phyloP scores from a whole-genome alignment of 2,113 vertebrate species.

The Notothenia rossii region DNA sequence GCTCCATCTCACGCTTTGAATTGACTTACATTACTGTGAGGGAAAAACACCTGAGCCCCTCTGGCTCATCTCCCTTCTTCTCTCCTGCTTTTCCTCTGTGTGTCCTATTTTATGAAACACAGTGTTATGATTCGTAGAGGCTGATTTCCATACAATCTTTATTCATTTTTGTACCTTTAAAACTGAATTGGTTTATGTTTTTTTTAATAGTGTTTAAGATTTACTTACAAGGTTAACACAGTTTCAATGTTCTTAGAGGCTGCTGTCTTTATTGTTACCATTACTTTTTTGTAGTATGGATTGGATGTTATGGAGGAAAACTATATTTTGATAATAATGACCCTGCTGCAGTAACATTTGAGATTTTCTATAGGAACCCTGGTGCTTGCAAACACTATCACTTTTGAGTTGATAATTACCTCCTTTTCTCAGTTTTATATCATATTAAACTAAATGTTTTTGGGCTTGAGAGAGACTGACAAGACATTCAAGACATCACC shows the following conservation, averaged over 20 bases:
- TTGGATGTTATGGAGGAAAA: background rate
- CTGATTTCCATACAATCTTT: background rate
- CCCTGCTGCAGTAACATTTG: too few species aligned
- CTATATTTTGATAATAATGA: background rate
- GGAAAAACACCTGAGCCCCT: slow-evolving; percentile 48
- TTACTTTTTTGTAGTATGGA: background rate
- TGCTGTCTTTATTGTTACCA: background rate
- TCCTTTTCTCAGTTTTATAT: too few species aligned
- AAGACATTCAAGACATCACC: too few species aligned
- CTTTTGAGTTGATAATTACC: too few species aligned
- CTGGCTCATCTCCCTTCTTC: background rate
- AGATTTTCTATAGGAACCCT: too few species aligned
- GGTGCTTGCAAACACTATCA: too few species aligned
- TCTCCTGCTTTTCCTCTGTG: background rate
- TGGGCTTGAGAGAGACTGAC: too few species aligned
- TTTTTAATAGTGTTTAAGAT: background rate
- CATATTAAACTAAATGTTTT: too few species aligned
- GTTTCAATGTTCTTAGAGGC: too few species aligned
- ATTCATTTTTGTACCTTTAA: background rate
- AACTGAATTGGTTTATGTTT: background rate
- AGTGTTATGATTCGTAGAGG: background rate
- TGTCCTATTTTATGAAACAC: background rate
- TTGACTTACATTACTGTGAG: slow-evolving; percentile 19
- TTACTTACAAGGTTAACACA: background rate
- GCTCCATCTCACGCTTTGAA: slow-evolving; percentile 26